Percentiles rank a stretch among this genome's conserved stretches.
These are phyloP conservation scores for Steatocranus sp. DNA, from an alignment of 2,797 vertebrate species.

Conservation along the genomic window DNA sequence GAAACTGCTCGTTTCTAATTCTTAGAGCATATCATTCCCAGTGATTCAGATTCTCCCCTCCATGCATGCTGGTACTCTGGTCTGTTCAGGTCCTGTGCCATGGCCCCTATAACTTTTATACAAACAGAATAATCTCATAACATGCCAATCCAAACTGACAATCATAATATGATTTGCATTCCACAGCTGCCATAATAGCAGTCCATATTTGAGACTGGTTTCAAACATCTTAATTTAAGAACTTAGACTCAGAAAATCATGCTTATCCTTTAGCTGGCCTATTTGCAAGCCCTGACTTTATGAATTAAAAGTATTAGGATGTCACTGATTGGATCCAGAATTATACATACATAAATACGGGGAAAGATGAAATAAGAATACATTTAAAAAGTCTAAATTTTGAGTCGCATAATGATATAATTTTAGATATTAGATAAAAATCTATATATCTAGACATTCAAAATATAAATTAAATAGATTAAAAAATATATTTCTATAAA, in stretches of 20 bases:
- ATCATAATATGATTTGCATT: constrained; percentile 28
- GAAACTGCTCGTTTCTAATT: not conserved
- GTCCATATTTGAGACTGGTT: constrained; percentile 9
- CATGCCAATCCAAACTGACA: constrained; percentile 29
- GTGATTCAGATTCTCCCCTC: not conserved
- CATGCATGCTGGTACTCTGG: constrained; percentile 5
- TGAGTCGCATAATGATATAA: not conserved
- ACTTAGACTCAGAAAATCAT: not conserved
- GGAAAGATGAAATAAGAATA: not conserved
- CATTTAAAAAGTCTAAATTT: not conserved
- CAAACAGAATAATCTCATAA: constrained; percentile 46
- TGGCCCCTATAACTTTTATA: constrained; percentile 18
- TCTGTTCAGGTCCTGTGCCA: constrained; percentile 28
- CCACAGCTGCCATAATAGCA: constrained; percentile 7
- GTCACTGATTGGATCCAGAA: not conserved
- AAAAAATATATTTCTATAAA: not conserved
- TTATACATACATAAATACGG: not conserved
- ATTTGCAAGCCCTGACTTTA: not conserved
- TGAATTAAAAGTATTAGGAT: not conserved
- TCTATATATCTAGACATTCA: not conserved
- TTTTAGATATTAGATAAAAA: not conserved
- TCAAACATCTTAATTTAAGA: not conserved
- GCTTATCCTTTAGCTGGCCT: not conserved
- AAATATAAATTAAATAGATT: not conserved
- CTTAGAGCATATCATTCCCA: not conserved